Conservation (phyloP, 2,797 vertebrate genomes). For the Hemibagrus guttatus region DNA sequence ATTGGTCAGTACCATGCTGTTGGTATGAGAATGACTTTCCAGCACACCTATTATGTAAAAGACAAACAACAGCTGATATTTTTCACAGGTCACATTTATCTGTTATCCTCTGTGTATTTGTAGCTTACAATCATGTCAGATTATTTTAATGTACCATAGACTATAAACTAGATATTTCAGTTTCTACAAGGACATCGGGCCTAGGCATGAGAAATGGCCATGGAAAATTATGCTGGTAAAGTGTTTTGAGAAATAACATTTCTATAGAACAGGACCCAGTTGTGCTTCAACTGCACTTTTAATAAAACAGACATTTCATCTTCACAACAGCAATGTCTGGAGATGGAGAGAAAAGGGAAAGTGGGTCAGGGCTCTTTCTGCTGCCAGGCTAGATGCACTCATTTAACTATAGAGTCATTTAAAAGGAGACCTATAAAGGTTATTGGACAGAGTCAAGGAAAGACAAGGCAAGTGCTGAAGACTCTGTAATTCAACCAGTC, state of each 20-base stretch:
- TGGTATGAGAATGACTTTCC: neutral
- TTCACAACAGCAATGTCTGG: constrained; percentile 87
- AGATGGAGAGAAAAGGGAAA: constrained; percentile 73
- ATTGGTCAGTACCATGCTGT: neutral
- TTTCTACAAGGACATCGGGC: neutral
- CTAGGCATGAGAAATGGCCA: neutral
- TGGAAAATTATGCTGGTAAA: neutral
- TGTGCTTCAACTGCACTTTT: constrained; percentile 85
- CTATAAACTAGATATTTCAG: neutral
- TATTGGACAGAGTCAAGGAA: constrained; percentile 66
- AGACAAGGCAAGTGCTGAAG: constrained; percentile 61
- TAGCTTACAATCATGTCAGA: neutral
- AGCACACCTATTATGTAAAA: neutral
- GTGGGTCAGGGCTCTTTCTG: constrained; percentile 73
- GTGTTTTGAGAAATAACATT: constrained; percentile 65
- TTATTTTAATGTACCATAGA: neutral
- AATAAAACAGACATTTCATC: constrained; percentile 88
- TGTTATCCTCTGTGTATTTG: neutral
- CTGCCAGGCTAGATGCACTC: constrained; percentile 78
- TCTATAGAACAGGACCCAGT: constrained; percentile 77
- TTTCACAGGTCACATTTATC: neutral
- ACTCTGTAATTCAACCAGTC: constrained; percentile 50
- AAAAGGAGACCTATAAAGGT: constrained; percentile 70
- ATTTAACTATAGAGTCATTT: constrained; percentile 71
- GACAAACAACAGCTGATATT: neutral